Percentiles rank a stretch among this genome's conserved stretches.
phyloP scores from a whole-genome alignment of 2,888 invertebrate genomes.

The Encarsia formosa region DNA sequence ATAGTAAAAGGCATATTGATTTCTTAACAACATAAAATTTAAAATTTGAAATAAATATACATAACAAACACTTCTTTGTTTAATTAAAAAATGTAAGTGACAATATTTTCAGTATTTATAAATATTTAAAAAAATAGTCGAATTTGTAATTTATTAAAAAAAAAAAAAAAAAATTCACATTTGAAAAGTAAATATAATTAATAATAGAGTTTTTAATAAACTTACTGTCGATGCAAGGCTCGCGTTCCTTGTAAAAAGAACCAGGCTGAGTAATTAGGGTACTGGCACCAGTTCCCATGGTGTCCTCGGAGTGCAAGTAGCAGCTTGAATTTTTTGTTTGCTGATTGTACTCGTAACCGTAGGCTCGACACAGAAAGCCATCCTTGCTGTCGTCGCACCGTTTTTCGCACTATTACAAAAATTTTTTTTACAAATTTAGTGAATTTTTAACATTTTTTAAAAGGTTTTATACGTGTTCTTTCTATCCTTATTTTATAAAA shows the following conservation, averaged over 20 bases:
- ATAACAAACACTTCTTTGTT: too few species aligned
- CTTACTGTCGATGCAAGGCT: conserved; percentile 76
- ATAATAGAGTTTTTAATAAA: background rate
- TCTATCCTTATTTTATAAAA: too few species aligned
- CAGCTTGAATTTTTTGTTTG: conserved; percentile 51
- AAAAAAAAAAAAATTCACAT: too few species aligned
- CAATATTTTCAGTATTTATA: too few species aligned
- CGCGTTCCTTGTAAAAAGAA: conserved; percentile 73
- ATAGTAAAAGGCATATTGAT: too few species aligned
- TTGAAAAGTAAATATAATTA: too few species aligned
- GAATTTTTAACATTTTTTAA: background rate
- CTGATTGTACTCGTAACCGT: conserved; percentile 52
- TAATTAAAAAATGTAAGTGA: too few species aligned
- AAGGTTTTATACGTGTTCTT: background rate
- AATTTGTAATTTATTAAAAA: too few species aligned
- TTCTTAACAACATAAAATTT: too few species aligned
- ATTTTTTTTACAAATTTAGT: background rate
- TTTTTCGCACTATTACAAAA: conserved; percentile 50
- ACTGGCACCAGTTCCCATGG: conserved; percentile 73
- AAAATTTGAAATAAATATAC: too few species aligned
- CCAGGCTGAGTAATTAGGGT: conserved; percentile 58
- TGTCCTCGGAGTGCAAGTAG: conserved; percentile 76
- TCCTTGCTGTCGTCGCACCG: conserved; percentile 61
- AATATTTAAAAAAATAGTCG: too few species aligned
- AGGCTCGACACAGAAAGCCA: conserved; percentile 69